Percentiles rank a stretch among this genome's conserved stretches.
phyloP scores from a whole-genome alignment of 1,140 invertebrate genomes.

The Brevipalpus yothersi region DNA sequence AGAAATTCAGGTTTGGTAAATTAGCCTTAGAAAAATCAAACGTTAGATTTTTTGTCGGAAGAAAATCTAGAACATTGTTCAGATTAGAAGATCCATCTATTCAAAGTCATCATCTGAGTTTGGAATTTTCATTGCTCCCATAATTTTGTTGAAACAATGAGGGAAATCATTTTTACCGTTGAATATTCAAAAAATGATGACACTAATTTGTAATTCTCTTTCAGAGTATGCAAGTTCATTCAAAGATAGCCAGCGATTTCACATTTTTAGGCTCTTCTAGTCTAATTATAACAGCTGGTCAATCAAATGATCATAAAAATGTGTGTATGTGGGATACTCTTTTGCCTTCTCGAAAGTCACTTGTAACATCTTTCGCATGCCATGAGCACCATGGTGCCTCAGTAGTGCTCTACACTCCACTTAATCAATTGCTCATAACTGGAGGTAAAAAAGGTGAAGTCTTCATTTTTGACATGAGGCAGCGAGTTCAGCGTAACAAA shows the following conservation, averaged over 20 bases:
- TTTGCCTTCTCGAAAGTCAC: constrained; percentile 72
- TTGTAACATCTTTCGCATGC: constrained; percentile 67
- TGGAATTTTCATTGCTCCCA: not conserved
- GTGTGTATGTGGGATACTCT: constrained; percentile 97
- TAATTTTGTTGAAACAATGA: too few species aligned
- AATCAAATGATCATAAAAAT: constrained; percentile 85
- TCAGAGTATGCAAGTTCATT: constrained; percentile 85
- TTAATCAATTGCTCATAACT: constrained; percentile 61
- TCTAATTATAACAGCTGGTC: constrained; percentile 85
- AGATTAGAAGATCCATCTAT: too few species aligned
- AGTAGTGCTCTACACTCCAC: constrained; percentile 68
- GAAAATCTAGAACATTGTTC: too few species aligned
- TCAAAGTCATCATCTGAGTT: too few species aligned
- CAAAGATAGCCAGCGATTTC: constrained; percentile 88
- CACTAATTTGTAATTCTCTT: constrained; percentile 15
- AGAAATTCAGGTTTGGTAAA: too few species aligned
- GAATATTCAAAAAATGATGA: constrained; percentile 1
- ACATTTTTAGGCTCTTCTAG: constrained; percentile 91
- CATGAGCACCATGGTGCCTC: constrained; percentile 71
- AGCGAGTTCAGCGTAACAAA: constrained; percentile 57
- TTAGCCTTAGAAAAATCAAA: too few species aligned
- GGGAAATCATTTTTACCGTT: too few species aligned
- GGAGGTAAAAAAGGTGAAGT: constrained; percentile 88
- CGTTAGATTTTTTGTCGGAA: too few species aligned
- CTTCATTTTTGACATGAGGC: constrained; percentile 64